These are phyloP conservation scores for Dasypolia templi DNA, from an alignment of 2,888 invertebrate genomes.

Conservation along the genomic window DNA sequence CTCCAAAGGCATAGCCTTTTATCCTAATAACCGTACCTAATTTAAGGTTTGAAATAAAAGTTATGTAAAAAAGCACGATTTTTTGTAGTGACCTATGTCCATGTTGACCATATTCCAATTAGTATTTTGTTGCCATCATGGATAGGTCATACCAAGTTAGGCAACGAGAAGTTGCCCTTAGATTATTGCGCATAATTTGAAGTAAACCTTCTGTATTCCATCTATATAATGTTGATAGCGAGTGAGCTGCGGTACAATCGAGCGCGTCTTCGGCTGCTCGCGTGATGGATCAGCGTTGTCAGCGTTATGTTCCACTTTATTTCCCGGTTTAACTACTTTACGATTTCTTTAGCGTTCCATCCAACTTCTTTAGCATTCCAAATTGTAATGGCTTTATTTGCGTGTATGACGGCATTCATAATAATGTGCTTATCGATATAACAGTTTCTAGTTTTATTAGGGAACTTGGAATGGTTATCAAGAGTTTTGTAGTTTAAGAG, in stretches of 20 bases:
- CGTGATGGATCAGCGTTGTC: conserved; percentile 60
- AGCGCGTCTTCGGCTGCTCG: conserved; percentile 41
- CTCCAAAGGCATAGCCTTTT: too few relatives aligned
- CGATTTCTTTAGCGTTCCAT: conserved; percentile 18
- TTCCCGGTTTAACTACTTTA: conserved; percentile 48
- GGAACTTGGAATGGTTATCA: background rate
- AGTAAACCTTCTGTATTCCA: conserved; percentile 32
- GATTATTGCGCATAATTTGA: background rate
- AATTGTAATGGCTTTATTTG: conserved; percentile 15
- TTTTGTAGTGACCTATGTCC: background rate
- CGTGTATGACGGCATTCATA: conserved; percentile 4
- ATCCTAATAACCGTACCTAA: too few relatives aligned
- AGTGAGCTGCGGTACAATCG: conserved; percentile 40
- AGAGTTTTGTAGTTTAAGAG: too few relatives aligned
- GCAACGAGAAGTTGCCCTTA: background rate
- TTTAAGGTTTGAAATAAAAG: too few relatives aligned
- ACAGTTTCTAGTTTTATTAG: background rate
- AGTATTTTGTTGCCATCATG: too few relatives aligned
- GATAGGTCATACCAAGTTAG: too few relatives aligned
- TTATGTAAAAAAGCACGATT: background rate
- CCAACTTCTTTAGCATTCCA: conserved; percentile 21
- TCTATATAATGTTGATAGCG: background rate
- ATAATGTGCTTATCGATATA: background rate
- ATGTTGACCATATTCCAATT: background rate
- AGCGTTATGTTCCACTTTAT: conserved; percentile 48